Base-by-base conservation (phyloP, 2,888 invertebrate genomes). In the Amorpha juglandis region DNA sequence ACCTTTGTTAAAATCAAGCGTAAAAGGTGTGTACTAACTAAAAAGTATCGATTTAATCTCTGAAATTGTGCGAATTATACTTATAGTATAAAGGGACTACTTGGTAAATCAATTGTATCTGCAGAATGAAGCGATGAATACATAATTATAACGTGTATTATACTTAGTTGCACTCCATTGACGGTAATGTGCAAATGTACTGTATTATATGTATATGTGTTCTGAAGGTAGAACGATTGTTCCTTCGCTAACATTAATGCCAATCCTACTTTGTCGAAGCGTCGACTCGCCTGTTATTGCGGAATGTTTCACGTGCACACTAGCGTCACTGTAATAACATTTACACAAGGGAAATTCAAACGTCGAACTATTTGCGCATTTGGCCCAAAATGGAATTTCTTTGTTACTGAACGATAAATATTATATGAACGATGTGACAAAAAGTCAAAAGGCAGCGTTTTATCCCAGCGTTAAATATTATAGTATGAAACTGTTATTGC, bases 321-420 rank as follows among this genome's bases (percentile, higher is more conserved):
- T 77, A 78, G 82, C 84, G 83, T 45, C 78, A 79, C 84, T 84
- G 86, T 89, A 89, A 90, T 89, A 91, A 91, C 88, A 91, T 91
- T 91, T 91, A 90, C 91, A 89, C 91, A 88, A 74, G 91, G 90
- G 90, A 92, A 91, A 91, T 91, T 88, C 91, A 88, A 89, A 91
- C 87, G 86, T 91, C 91, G 88, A 91, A 92, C 90, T 91, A 90
- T 90, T 91, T 89, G 90, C 86, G 84, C 87, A 81, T 90, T 90
- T 88, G 83, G 82, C 86, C 89, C 82, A 87, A 90, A 88, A 91
- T 89, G 85, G 89, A 89, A 90, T 90, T 90, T 90, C 88, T 90
- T 90, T 91, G 88, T 89, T 83, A 84, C 84, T 81, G 81, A 82
- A 86, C 87, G 83, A 89, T 91, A 89, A 89, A 90, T 92, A 89